Evolutionary conservation across 2,888 invertebrate genomes (phyloP), one percentile per base, ranked within the genome.

Genomic region (Drosophila neonasuta): DNA sequence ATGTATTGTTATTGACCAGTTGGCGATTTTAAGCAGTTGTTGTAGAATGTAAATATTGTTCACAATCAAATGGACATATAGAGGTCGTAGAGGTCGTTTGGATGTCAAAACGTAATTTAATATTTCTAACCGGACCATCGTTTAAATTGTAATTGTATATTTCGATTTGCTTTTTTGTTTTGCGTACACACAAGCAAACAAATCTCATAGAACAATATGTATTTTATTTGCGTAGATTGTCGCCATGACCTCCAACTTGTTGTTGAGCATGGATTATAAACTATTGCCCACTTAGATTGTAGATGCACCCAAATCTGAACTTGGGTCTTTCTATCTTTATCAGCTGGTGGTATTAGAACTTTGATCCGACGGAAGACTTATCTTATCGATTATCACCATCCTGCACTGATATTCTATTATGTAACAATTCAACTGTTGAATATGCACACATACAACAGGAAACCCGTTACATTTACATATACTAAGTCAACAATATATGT

Each of bases 61-160:
- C 8, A 9, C 34, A 24, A 24, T 24, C 24, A 24, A 24, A 45
- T 51, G 20, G 13, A 41, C 39, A 20, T 30, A 29, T 13, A 30
- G 15, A 30, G 24, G 6, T 24, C 17, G 42, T 68, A 71, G 77
- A 88, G 88, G 89, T 80, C 85, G 74, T 67, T 69, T 78, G 70
- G 77, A 89, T 81, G 89, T 89, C 87, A 79, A 67, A 68, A 65
- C 15, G 42, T 36, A 32, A 52, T 39, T 5, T 3, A 48, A 64
- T 45, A 45, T 49, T 41, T 58, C n/a, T 58, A 55, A 55, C 44
- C 34, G 20, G 55, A 10, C 4, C 15, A 7, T n/a, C 10, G 32
- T 34, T 1, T 20, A n/a, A 20, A 55, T 42, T 17, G 42, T 32
- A 55, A 44, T 24, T 13, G 44, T 17, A 42, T 30, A 42, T 41